Conservation (phyloP, 2,888 invertebrate genomes). For the Vesta saturnalis region DNA sequence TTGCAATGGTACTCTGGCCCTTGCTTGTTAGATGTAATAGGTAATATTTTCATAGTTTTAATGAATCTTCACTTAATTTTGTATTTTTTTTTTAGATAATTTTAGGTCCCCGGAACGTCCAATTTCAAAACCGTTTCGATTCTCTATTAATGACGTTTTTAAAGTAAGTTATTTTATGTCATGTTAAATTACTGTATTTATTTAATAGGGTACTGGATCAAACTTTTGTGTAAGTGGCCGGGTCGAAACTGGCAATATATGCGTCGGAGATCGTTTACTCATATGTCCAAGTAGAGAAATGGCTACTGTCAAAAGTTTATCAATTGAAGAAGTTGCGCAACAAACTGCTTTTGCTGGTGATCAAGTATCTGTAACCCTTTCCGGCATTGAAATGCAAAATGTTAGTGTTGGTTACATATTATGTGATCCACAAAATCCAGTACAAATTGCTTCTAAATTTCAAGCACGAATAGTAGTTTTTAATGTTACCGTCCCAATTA, state of each 20-base stretch:
- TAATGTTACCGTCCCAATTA: slow-evolving; percentile 89
- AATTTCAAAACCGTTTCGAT: slow-evolving; percentile 86
- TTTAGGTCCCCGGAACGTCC: slow-evolving; percentile 89
- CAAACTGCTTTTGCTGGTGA: slow-evolving; percentile 93
- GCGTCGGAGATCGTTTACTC: slow-evolving; percentile 85
- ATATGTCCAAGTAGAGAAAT: slow-evolving; percentile 87
- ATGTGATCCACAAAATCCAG: slow-evolving; percentile 82
- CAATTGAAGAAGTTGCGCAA: slow-evolving; percentile 76
- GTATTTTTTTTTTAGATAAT: slow-evolving; percentile 66
- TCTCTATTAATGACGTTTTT: slow-evolving; percentile 94
- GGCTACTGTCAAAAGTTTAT: slow-evolving; percentile 81
- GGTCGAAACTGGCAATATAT: slow-evolving; percentile 90
- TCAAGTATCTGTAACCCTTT: slow-evolving; percentile 83
- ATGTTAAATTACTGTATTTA: slow-evolving; percentile 11
- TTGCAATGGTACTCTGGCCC: slow-evolving; percentile 86
- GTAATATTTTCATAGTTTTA: too few species aligned
- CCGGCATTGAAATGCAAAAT: slow-evolving; percentile 86
- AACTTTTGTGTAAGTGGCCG: slow-evolving; percentile 91
- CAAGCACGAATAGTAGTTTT: slow-evolving; percentile 95
- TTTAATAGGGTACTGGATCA: slow-evolving; percentile 77
- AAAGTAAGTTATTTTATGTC: slow-evolving; percentile 81
- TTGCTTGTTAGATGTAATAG: slow-evolving; percentile 85
- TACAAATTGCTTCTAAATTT: slow-evolving; percentile 83
- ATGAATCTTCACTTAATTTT: slow-evolving; percentile 5
- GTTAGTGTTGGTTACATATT: slow-evolving; percentile 88